These are phyloP conservation scores for Brachypteracias leptosomus DNA, from an alignment of 2,113 vertebrate genomes.

Conservation along the genomic window DNA sequence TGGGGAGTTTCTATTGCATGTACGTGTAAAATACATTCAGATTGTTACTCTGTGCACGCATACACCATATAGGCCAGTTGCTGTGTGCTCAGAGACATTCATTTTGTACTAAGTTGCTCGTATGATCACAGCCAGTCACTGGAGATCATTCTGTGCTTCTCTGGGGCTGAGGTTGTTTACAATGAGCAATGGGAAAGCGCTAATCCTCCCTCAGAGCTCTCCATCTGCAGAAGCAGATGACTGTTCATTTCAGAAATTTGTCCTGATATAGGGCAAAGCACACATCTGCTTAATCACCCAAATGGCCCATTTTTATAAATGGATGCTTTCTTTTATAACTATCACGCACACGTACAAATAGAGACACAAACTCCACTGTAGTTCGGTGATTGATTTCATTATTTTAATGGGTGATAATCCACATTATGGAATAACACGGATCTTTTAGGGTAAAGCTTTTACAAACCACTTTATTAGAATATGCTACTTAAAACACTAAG, in stretches of 20 bases:
- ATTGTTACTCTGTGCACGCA: background rate
- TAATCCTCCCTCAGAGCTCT: slow-evolving; percentile 49
- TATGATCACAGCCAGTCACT: background rate
- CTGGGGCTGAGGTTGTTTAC: slow-evolving; percentile 31
- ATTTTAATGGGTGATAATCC: slow-evolving; percentile 62
- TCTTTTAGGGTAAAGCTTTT: slow-evolving; percentile 7
- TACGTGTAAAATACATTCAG: background rate
- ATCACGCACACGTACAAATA: background rate
- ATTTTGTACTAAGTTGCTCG: background rate
- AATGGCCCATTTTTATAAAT: slow-evolving; percentile 59
- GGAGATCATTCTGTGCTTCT: background rate
- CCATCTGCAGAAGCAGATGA: slow-evolving; percentile 33
- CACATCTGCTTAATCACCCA: slow-evolving; percentile 50
- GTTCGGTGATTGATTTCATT: slow-evolving; percentile 57
- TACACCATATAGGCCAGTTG: background rate
- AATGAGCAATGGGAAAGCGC: background rate
- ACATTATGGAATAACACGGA: background rate
- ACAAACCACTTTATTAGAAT: slow-evolving; percentile 18
- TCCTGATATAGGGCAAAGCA: slow-evolving; percentile 33
- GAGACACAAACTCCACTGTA: background rate
- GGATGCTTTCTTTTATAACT: slow-evolving; percentile 32
- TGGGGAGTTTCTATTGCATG: background rate
- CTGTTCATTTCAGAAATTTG: slow-evolving; percentile 49
- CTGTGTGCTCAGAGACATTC: background rate
- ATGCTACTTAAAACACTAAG: background rate